Percentiles rank a stretch among this genome's conserved stretches.
phyloP scores from a whole-genome alignment of 30 jellyfish, hydroid and myxozoan species.

The Hydra vulgaris region DNA sequence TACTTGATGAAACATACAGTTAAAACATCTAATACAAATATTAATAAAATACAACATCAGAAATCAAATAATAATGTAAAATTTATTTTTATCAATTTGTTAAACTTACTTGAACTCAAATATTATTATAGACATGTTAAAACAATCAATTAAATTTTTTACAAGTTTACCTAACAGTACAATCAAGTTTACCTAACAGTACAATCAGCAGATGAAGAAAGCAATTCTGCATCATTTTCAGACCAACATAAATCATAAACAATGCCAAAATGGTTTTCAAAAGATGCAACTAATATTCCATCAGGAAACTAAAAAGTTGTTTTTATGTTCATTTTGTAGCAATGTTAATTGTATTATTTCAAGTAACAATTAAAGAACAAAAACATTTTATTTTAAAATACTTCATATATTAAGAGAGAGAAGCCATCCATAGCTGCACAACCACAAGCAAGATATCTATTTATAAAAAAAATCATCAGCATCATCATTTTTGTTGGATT shows the following conservation, averaged over 20 bases:
- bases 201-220: slow-evolving; percentile 96
- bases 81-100: too few relatives aligned
- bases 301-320: slow-evolving; percentile 91
- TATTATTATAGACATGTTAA: too few relatives aligned
- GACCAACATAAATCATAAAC: slow-evolving; percentile 89
- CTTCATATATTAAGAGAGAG: slow-evolving; percentile 68
- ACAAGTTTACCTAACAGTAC: slow-evolving; percentile 10
- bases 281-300: slow-evolving; percentile 50
- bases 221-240: slow-evolving; percentile 54
- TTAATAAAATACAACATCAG: too few relatives aligned
- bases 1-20: too few relatives aligned
- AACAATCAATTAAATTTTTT: background rate
- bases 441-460: slow-evolving; percentile 77
- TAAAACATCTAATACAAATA: too few relatives aligned
- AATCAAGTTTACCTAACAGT: slow-evolving; percentile 91
- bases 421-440: slow-evolving; percentile 61
- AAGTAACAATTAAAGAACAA: too few relatives aligned
- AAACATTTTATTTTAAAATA: slow-evolving; percentile 15
- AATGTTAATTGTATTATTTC: too few relatives aligned
- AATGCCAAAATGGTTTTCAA: slow-evolving; percentile 79
- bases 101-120: too few relatives aligned
- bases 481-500: too few relatives aligned
- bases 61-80: background rate
- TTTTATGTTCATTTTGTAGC: too few relatives aligned
- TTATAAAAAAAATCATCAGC: background rate